Conservation (phyloP, 2,888 invertebrate species). For the Eustalomyia histrio region DNA sequence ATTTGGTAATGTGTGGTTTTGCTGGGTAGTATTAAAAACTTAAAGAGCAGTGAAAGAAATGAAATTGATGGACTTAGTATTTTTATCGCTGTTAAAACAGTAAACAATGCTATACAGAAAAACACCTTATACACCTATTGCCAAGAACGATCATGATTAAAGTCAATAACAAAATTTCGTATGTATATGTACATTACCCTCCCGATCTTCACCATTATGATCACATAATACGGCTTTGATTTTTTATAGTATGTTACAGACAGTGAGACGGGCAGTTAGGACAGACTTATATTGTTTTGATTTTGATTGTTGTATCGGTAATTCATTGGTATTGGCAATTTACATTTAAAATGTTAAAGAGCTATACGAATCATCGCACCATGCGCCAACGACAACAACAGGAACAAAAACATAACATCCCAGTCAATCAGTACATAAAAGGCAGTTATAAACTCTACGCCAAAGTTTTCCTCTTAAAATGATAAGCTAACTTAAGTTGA, state of each 20-base stretch:
- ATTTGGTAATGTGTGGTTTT: no score
- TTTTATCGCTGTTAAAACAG: conserved; percentile 32
- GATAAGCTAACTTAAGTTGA: conserved; percentile 35
- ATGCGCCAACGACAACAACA: conserved; percentile 41
- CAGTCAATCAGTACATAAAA: conserved; percentile 54
- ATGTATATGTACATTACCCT: neutral
- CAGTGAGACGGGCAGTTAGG: conserved; percentile 4
- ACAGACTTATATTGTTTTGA: conserved; percentile 33
- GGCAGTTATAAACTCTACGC: conserved; percentile 30
- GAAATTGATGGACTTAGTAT: neutral
- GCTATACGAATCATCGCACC: conserved; percentile 5
- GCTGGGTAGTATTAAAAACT: conserved; percentile 5
- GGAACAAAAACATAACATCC: conserved; percentile 1
- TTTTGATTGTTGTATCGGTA: conserved; percentile 38
- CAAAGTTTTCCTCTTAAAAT: conserved; percentile 52
- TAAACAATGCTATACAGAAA: conserved; percentile 28
- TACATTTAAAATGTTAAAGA: conserved; percentile 45
- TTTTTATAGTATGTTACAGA: conserved; percentile 15
- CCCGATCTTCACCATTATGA: conserved; percentile 27
- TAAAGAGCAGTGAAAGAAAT: neutral
- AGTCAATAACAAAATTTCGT: neutral
- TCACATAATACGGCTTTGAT: conserved; percentile 30
- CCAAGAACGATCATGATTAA: conserved; percentile 28
- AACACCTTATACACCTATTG: conserved; percentile 11
- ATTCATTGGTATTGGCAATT: conserved; percentile 42